Conservation (phyloP, 1,140 invertebrate species). For the Drosophila lacertosa region DNA sequence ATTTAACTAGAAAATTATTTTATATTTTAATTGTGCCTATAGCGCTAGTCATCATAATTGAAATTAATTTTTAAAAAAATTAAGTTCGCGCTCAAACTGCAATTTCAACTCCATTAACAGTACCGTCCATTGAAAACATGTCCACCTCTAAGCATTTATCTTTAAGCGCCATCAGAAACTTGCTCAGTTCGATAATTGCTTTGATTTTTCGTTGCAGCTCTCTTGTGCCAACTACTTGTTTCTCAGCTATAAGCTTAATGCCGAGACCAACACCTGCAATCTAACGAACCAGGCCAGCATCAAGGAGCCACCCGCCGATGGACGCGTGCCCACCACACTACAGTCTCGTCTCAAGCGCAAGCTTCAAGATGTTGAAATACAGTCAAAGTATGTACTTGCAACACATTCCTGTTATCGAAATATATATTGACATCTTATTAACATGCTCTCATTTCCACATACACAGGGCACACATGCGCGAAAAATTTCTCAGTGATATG, state of each 20-base stretch:
- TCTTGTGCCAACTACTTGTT: slow-evolving; percentile 95
- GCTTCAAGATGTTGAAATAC: slow-evolving; percentile 96
- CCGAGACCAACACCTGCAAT: slow-evolving; percentile 89
- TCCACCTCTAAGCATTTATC: too few relatives aligned
- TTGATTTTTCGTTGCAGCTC: slow-evolving; percentile 87
- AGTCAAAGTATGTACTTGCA: slow-evolving; percentile 89
- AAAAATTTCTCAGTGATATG: slow-evolving; percentile 98
- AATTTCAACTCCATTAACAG: too few relatives aligned
- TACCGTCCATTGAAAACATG: too few relatives aligned
- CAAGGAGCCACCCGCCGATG: slow-evolving; percentile 86
- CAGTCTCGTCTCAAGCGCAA: slow-evolving; percentile 90
- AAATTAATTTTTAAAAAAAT: too few relatives aligned
- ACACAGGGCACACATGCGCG: slow-evolving; percentile 97
- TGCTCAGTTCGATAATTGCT: not conserved
- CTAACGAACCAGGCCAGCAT: slow-evolving; percentile 87
- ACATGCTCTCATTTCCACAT: slow-evolving; percentile 1
- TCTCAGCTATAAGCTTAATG: slow-evolving; percentile 91
- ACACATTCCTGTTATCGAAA: not conserved
- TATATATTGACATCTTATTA: not conserved
- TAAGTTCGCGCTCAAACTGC: too few relatives aligned
- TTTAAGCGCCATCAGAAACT: too few relatives aligned
- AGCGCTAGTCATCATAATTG: too few relatives aligned
- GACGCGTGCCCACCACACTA: slow-evolving; percentile 87
- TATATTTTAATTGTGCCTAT: too few relatives aligned
- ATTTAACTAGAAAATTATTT: too few relatives aligned